phyloP scores from a whole-genome alignment of 2,797 vertebrate species.

The Thripadectes ignobilis region DNA sequence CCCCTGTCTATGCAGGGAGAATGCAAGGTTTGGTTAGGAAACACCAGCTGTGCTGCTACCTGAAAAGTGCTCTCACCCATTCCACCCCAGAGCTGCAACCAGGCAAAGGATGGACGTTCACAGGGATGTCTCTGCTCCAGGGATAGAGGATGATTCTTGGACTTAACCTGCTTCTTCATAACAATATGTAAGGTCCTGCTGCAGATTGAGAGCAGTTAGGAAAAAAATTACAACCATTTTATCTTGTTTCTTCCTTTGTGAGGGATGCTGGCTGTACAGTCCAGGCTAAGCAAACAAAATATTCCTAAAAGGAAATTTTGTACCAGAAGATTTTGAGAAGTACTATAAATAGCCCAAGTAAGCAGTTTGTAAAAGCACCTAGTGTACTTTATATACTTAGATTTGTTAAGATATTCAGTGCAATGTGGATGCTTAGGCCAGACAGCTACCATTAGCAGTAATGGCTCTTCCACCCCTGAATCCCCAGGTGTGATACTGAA shows the following conservation, averaged over 20 bases:
- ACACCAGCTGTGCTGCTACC: background rate
- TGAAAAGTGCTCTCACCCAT: background rate
- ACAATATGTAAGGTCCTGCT: background rate
- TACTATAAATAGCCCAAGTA: background rate
- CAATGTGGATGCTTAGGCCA: background rate
- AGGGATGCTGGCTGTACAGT: background rate
- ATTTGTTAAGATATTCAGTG: conserved; percentile 6
- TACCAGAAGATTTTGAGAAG: background rate
- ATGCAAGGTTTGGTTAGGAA: background rate
- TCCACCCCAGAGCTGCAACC: background rate
- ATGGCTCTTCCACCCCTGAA: conserved; percentile 18
- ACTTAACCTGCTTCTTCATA: background rate
- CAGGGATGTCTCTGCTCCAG: background rate
- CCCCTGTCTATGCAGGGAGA: background rate
- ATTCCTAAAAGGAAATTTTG: background rate
- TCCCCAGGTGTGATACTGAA: conserved; percentile 6
- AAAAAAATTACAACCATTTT: background rate
- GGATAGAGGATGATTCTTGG: background rate
- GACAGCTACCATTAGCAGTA: conserved; percentile 34
- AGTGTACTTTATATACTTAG: background rate
- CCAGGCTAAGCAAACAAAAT: background rate
- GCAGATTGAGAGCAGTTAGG: background rate
- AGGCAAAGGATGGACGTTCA: background rate
- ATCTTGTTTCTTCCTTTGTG: background rate
- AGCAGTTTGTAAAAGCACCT: background rate